Conservation (phyloP, 2,888 invertebrate genomes). For the Tinea semifulvella region DNA sequence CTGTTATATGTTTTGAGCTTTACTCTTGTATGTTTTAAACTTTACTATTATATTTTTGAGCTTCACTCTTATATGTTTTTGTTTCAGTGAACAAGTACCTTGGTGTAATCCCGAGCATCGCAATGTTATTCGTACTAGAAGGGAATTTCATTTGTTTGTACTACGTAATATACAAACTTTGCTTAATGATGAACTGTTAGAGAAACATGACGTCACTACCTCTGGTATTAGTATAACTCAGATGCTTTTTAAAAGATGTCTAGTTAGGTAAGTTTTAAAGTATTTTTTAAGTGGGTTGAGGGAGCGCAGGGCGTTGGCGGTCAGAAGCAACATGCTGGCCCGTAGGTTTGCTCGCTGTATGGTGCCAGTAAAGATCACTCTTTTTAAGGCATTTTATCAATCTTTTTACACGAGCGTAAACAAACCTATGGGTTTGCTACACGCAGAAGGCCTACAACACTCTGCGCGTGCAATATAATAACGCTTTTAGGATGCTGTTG, state of each 20-base stretch:
- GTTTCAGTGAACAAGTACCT: conserved; percentile 50
- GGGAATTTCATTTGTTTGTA: conserved; percentile 68
- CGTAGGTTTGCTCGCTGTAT: background rate
- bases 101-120: conserved; percentile 64
- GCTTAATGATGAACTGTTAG: conserved; percentile 31
- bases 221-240: conserved; percentile 31
- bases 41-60: background rate
- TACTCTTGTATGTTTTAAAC: too few relatives aligned
- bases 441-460: too few relatives aligned
- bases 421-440: background rate
- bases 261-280: conserved; percentile 35
- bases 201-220: conserved; percentile 25
- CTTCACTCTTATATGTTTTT: background rate
- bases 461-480: too few relatives aligned
- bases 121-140: conserved; percentile 53
- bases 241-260: conserved; percentile 35
- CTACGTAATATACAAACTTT: conserved; percentile 41
- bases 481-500: too few relatives aligned
- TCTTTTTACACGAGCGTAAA: background rate
- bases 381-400: background rate
- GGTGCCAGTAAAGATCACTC: background rate
- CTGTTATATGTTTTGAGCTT: too few relatives aligned
- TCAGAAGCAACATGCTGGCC: too few relatives aligned
- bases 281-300: too few relatives aligned
- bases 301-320: too few relatives aligned